phyloP scores from a whole-genome alignment of 2,797 vertebrate genomes.

The Austrolebias charrua region DNA sequence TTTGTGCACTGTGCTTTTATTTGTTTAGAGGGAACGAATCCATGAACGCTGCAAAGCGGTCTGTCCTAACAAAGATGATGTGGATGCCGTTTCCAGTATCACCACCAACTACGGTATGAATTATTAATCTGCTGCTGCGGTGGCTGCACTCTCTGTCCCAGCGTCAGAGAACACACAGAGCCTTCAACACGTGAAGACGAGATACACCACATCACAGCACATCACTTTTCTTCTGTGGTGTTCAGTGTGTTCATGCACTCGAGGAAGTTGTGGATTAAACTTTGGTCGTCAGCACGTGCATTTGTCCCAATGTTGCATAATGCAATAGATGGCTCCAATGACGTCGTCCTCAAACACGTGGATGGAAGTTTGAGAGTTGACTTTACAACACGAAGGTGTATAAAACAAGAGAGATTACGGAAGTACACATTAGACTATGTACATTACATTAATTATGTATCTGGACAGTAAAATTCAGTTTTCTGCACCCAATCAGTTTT shows the following conservation, averaged over 20 bases:
- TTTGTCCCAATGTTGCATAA: neutral
- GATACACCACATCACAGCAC: no score
- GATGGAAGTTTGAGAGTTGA: neutral
- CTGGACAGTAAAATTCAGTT: no score
- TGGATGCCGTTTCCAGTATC: constrained; percentile 80
- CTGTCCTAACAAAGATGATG: constrained; percentile 90
- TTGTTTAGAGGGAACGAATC: constrained; percentile 88
- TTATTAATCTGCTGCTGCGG: constrained; percentile 41
- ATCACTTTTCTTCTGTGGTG: no score
- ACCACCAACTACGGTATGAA: constrained; percentile 86
- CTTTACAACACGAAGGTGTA: neutral
- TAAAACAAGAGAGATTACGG: no score
- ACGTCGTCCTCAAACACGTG: neutral
- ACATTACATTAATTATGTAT: no score
- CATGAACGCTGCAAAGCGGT: constrained; percentile 90
- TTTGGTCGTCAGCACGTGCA: neutral
- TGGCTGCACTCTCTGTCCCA: neutral
- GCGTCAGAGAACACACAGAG: neutral
- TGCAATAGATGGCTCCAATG: neutral
- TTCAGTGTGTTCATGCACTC: no score
- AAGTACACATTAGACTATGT: no score
- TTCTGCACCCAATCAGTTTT: no score
- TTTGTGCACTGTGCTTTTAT: constrained; percentile 25
- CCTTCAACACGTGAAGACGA: no score
- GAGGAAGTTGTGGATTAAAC: no score